Base-by-base conservation (phyloP, 2,888 invertebrate genomes). In the Mesorhabditis belari region DNA sequence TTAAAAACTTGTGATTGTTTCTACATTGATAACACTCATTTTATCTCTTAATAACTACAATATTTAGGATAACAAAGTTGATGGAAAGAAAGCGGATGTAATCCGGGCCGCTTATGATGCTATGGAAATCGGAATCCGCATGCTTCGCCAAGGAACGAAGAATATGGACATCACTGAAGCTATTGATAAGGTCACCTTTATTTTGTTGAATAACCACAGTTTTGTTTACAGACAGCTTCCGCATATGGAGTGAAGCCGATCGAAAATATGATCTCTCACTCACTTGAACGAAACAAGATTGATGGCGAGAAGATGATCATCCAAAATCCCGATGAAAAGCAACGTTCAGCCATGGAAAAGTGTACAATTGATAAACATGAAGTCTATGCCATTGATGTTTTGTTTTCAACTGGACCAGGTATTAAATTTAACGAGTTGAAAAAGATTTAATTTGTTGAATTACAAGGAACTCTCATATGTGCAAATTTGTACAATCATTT, bases 291-390 rank as follows among this genome's bases (percentile, higher is more conserved):
- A 66, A 92, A 94, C 73, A 73, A 76, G 56, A 70, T 77, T 81
- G 95, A 98, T 83, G 96, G 96, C 21, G 95, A 95, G 79, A 99
- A 98, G 84, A 90, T 91, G 25, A 91, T 93, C 73, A 92, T 92
- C 78, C 91, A 95, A 83, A 98, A 98, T 84, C 96, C 98, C 23
- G 91, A 90, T 73, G 96, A 98, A 82, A 79, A 81, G 59, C 77
- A 79, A 57, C 83, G 90, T 77, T 92, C 93, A 81, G 96, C 96
- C 81, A 92, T 95, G 82, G 96, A 96, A 83, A 95, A 95, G 82
- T 90, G 89, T 81, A 90, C 90, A 4, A 88, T 99, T 82, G 94
- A 94, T 82, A 89, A 90, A 58, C 89, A 95, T 83, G 98, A 99
- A 85, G 96, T 95, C 0, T 98, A 94, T 84, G 95, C 92, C 26